Conservation (phyloP, 2,113 vertebrate species). For the Limanda limanda region DNA sequence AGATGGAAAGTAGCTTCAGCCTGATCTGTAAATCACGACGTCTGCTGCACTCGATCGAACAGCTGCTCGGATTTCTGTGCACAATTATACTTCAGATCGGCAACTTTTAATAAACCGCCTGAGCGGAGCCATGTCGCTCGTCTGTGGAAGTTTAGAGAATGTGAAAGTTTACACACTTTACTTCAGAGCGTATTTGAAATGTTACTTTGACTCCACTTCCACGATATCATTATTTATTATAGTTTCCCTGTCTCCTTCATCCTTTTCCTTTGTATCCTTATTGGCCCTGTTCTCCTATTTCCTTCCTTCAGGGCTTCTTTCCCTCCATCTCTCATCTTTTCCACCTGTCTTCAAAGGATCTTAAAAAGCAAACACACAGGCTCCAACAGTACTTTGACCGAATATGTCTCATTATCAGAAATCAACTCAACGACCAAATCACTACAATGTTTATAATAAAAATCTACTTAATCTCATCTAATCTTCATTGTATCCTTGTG, state of each 20-base stretch:
- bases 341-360: too few species aligned
- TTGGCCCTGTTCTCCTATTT: too few species aligned
- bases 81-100: conserved; percentile 42
- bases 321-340: background rate
- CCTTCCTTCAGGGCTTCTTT: background rate
- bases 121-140: conserved; percentile 8
- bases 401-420: too few species aligned
- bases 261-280: too few species aligned
- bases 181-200: background rate
- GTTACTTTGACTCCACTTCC: background rate
- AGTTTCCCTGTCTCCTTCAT: too few species aligned
- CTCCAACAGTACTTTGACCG: too few species aligned
- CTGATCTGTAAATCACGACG: conserved; percentile 57
- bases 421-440: too few species aligned
- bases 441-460: too few species aligned
- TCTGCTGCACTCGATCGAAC: conserved; percentile 42
- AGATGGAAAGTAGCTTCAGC: conserved; percentile 63
- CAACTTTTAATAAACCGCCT: conserved; percentile 39
- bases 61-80: conserved; percentile 47
- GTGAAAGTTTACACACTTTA: background rate
- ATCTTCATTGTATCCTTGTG: too few species aligned
- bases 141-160: background rate
- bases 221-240: too few species aligned
- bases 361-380: too few species aligned
- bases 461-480: too few species aligned